Evolutionary conservation across 2,797 vertebrate genomes (phyloP).

Genomic region (Sebastes vulpes): DNA sequence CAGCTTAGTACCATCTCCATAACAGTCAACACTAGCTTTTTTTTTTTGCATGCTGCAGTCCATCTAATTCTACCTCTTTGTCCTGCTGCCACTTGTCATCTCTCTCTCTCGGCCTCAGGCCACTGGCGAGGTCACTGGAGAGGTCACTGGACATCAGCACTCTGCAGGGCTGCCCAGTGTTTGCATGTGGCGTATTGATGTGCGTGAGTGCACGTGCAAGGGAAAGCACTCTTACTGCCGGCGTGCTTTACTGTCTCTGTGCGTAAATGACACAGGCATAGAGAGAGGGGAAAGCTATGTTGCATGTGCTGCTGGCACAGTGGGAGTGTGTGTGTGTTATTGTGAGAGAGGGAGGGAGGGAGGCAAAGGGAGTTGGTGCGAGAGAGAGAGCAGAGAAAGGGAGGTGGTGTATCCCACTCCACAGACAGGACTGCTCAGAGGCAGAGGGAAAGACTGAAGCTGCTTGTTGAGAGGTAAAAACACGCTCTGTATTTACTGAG

Average conservation of each 20-base stretch:
- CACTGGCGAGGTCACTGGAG: conserved; percentile 26
- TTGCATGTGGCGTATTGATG: conserved; percentile 32
- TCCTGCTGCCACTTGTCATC: conserved; percentile 26
- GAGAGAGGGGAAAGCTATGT: conserved; percentile 46
- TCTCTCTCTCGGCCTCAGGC: conserved; percentile 31
- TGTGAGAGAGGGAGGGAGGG: conserved; percentile 44
- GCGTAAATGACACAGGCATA: conserved; percentile 28
- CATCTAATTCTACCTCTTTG: neutral
- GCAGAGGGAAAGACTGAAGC: conserved; percentile 71
- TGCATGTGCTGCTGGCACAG: conserved; percentile 63
- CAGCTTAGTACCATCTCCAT: neutral
- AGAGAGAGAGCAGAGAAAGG: conserved; percentile 44
- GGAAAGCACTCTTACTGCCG: conserved; percentile 20
- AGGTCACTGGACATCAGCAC: conserved; percentile 56
- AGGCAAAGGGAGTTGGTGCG: conserved; percentile 46
- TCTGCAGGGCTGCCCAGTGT: conserved; percentile 27
- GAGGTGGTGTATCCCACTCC: conserved; percentile 57
- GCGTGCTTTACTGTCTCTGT: conserved; percentile 25
- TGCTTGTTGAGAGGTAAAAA: conserved; percentile 80
- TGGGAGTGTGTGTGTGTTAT: conserved; percentile 36
- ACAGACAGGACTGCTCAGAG: conserved; percentile 68
- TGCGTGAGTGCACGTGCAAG: conserved; percentile 18
- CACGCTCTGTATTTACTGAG: conserved; percentile 34
- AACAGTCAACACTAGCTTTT: neutral
- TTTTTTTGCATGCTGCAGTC: neutral